Evolutionary conservation across 2,888 invertebrate species (phyloP), one percentile per base, ranked within the genome.

Genomic region (Pristionchus exspectatus): DNA sequence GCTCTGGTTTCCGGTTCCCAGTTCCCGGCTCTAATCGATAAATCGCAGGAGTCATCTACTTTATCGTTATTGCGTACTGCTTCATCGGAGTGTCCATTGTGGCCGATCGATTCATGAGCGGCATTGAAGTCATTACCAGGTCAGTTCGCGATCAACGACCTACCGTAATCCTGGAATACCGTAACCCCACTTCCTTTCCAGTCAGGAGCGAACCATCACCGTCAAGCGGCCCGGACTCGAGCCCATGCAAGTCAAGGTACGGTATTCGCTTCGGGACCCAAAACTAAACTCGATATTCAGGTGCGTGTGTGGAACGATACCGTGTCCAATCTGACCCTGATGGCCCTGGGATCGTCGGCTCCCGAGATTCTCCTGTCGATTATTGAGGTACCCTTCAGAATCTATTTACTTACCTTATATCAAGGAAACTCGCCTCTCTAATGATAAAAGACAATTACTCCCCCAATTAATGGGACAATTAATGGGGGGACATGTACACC

Each of bases 251-350:
- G 96, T 99, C 87, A 69, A 87, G 87, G 86, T 86, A 66, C 77
- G 77, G 38, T 77, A n/a, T n/a, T n/a, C n/a, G 2, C 33, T 74
- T n/a, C n/a, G n/a, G 74, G 7, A 4, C 54, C 54, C 2, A n/a
- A 54, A 74, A 33, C 3, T 14, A 74, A 18, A 77, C 50, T 77
- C 44, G 77, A 38, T 77, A 77, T 7, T 77, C 77, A 77, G 77
- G 98, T 99, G 50, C 96, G 98, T 90, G 97, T 99, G 90, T 99
- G 99, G 99, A 99, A 99, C 96, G 99, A 99, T 95, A 99, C 99
- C 3, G 99, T 99, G 77, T 98, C 98, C 92, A 99, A 99, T 96
- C 96, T 99, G 93, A 99, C 99, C 10, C 96, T 99, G 89, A 99
- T 99, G 99, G 99, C 99, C 24, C 96, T 99, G 89, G 95, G 93